Percentiles rank a stretch among this genome's conserved stretches.
Conservation (phyloP, 2,888 invertebrate species). For the Diarsia dahlii region DNA sequence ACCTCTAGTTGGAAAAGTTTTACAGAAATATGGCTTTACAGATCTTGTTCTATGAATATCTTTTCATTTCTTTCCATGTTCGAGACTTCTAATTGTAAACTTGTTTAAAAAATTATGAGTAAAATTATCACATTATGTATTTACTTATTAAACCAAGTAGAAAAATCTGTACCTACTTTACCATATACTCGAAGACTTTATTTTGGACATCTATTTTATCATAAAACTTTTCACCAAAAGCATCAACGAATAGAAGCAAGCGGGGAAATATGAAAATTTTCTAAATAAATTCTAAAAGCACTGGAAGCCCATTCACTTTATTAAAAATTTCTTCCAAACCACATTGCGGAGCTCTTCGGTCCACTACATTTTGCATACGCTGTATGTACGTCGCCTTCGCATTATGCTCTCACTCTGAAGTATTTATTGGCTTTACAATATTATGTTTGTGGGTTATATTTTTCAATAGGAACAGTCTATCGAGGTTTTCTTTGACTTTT, state of each 20-base stretch:
- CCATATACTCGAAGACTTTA: background rate
- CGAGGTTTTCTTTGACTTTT: background rate
- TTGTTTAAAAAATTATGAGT: background rate
- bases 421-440: conserved; percentile 33
- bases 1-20: background rate
- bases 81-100: background rate
- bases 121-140: no score
- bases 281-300: conserved; percentile 69
- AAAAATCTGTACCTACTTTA: no score
- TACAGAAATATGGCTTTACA: no score
- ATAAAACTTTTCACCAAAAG: background rate
- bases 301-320: conserved; percentile 71
- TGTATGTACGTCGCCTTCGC: conserved; percentile 68
- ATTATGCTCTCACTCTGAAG: conserved; percentile 68
- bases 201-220: background rate
- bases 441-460: conserved; percentile 2
- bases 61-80: background rate
- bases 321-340: conserved; percentile 76
- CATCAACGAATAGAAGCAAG: conserved; percentile 25
- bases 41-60: background rate
- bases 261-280: conserved; percentile 69
- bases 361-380: conserved; percentile 78
- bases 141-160: no score
- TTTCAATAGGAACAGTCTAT: background rate
- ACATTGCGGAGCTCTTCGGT: conserved; percentile 60